These are phyloP conservation scores for Lochmaea capreae DNA, from an alignment of 2,888 invertebrate species.

Conservation along the genomic window DNA sequence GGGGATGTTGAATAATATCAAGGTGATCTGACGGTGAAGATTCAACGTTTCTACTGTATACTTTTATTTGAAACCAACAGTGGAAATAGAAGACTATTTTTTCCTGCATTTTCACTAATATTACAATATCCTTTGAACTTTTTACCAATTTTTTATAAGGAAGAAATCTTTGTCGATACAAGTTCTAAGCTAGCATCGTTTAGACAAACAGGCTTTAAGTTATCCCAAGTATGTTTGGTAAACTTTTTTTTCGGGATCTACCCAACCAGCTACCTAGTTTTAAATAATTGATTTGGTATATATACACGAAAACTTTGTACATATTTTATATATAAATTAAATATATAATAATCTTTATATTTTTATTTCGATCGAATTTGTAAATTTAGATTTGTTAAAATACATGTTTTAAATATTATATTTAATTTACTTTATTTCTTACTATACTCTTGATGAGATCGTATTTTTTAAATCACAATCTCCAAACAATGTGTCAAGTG, in stretches of 20 bases:
- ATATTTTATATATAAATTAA: background rate
- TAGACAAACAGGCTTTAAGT: too few species aligned
- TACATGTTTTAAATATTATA: background rate
- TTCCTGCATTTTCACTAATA: too few species aligned
- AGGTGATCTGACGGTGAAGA: too few species aligned
- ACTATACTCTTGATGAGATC: background rate
- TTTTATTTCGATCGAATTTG: conserved; percentile 1
- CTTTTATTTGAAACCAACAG: too few species aligned
- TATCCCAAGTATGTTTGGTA: background rate
- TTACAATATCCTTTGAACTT: too few species aligned
- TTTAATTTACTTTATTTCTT: background rate
- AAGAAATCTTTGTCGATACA: too few species aligned
- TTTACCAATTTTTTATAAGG: too few species aligned
- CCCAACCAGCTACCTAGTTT: background rate
- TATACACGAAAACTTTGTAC: background rate
- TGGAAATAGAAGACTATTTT: too few species aligned
- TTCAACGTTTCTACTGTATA: too few species aligned
- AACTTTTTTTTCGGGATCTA: conserved; percentile 14
- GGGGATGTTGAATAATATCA: too few species aligned
- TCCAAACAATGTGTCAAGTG: too few species aligned
- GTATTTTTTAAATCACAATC: background rate
- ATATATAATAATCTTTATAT: background rate
- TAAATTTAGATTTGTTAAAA: conserved; percentile 1
- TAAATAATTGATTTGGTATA: background rate
- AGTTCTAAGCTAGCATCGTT: too few species aligned